These are phyloP conservation scores for Listrodromus nycthemerus DNA, from an alignment of 2,888 invertebrate species.

Conservation along the genomic window DNA sequence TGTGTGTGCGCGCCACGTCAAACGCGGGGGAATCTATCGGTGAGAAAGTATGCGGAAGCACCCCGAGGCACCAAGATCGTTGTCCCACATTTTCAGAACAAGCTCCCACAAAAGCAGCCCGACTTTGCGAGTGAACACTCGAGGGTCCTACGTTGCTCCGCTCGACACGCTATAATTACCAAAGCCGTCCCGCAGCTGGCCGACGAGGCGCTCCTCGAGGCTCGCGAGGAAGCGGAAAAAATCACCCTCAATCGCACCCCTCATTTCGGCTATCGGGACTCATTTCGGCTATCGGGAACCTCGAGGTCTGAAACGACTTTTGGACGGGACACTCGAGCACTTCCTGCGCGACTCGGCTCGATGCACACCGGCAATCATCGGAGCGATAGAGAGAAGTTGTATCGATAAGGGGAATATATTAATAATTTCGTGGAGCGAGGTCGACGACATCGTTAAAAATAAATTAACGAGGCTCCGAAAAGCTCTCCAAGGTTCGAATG, in stretches of 20 bases:
- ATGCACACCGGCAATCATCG: background rate
- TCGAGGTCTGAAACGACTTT: background rate
- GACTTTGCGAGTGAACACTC: conserved; percentile 25
- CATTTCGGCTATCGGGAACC: background rate
- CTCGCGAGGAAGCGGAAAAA: background rate
- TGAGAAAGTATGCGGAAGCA: conserved; percentile 8
- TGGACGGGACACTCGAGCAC: background rate
- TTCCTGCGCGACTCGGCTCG: background rate
- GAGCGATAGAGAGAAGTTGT: background rate
- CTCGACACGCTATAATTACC: conserved; percentile 41
- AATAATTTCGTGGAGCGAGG: background rate
- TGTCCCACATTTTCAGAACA: conserved; percentile 70
- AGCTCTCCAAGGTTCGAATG: background rate
- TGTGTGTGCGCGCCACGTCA: background rate
- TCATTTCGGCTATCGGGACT: background rate
- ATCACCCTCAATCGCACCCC: conserved; percentile 19
- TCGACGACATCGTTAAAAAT: background rate
- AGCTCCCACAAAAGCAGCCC: conserved; percentile 29
- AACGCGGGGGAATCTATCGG: background rate
- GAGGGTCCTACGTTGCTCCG: conserved; percentile 25
- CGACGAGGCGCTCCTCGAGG: conserved; percentile 16
- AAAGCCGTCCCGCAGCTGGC: conserved; percentile 13
- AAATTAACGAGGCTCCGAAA: background rate
- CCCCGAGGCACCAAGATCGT: conserved; percentile 62
- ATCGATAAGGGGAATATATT: background rate